Evolutionary conservation across 2,888 invertebrate genomes (phyloP), one percentile per base, ranked within the genome.

Genomic region (Aricia artaxerxes): DNA sequence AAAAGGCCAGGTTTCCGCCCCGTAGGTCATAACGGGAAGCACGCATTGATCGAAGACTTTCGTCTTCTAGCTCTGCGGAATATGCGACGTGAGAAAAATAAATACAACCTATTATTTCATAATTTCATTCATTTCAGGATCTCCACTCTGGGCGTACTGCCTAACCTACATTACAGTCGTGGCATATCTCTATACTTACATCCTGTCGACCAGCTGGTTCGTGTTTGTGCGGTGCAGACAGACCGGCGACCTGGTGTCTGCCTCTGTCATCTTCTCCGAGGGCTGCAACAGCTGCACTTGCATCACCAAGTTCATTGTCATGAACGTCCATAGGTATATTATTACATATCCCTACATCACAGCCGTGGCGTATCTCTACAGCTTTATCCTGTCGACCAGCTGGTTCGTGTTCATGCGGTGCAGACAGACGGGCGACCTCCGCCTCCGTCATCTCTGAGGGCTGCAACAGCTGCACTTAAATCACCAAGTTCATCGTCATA

Each of bases 151-250:
- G 49, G 53, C 31, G 2, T 76, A 76, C 16, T 53, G 49, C 11
- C 24, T 76, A 31, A 76, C 76, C 13, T 76, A 76, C 35, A 11
- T 53, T 1, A 80, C 84, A 2, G 73, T 82, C 0, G 9, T 79
- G 0, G 79, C 83, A 4, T 91, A 89, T 79, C 85, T 87, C 80
- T 90, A 91, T 84, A 84, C 85, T 2, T 91, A 88, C 80, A 81
- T 88, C 57, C 31, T 88, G 31, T 90, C 88, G 1, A 85, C 86
- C 81, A 0, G 85, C 1, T 91, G 90, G 90, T 90, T 88, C 81
- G 84, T 88, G 0, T 86, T 88, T 80, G 82, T 85, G 79, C 83
- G 84, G 1, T 85, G 85, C 31, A 81, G 80, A 11, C 81, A 88
- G 78, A 89, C 87, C 0, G 86, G 87, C 0, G 87, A 89, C 81